Evolutionary conservation across 2,888 invertebrate genomes (phyloP), one percentile per base, ranked within the genome.

Genomic region (Drosophila subsilvestris): DNA sequence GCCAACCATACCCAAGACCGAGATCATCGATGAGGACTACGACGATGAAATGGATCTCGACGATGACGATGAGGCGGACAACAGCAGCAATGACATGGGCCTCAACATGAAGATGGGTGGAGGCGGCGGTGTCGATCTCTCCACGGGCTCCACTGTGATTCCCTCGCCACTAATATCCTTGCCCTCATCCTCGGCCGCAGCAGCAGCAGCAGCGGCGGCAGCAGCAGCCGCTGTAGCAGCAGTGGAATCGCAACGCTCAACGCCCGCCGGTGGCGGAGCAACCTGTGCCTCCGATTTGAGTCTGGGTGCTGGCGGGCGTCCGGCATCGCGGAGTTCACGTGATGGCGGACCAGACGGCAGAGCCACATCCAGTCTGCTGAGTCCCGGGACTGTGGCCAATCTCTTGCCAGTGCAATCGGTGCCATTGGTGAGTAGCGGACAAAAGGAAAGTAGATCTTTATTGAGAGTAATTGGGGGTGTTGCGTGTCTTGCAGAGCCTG

Each of bases 401-500:
- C 93, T 97, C 90, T 96, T 96, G 66, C 97, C 97, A 67, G 96
- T 97, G 86, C 97, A 97, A 93, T 96, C 96, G 94, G 97, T 96
- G 92, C 97, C 97, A 91, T 94, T 97, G 94, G 97, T 97, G 93
- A 94, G 94, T 84, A 0, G 2, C 0, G 0, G 2, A n/a, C 29
- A 14, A 14, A 37, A 0, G 1, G 1, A 2, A 0, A 25, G 7
- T 6, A 14, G 14, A 14, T 32, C 32, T 1, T 14, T 1, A 6
- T 0, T 12, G 32, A 14, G 32, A 4, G 2, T 45, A 3, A n/a
- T 48, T 9, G n/a, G 2, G n/a, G 2, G 20, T 48, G 7, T 49
- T 14, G 20, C 22, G 17, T 49, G n/a, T 9, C 7, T 51, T 80
- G 61, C 94, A 97, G 97, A 97, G 97, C 79, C 93, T 97, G 90